A percentile compares a stretch with the other conserved stretches of the same genome.
Evolutionary conservation across 2,888 invertebrate genomes (phyloP).

Genomic region (Drosophila pseudotalamancana): DNA sequence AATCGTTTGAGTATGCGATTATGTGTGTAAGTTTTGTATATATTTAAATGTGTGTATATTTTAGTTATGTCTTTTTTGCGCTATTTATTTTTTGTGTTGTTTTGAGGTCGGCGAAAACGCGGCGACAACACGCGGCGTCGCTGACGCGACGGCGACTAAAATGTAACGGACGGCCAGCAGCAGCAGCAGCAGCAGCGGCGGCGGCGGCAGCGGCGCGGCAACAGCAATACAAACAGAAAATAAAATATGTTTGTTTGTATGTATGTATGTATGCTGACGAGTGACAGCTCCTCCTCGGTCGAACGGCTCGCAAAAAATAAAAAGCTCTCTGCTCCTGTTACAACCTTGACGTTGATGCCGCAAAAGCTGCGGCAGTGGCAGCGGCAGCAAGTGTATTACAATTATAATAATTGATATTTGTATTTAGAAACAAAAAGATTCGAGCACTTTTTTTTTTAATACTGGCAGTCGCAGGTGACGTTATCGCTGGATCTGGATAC

Average conservation of each 20-base stretch:
- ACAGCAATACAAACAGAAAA: conserved; percentile 45
- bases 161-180: conserved; percentile 48
- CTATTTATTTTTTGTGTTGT: conserved; percentile 12
- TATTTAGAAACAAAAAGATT: conserved; percentile 65
- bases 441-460: conserved; percentile 66
- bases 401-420: conserved; percentile 66
- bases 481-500: conserved; percentile 52
- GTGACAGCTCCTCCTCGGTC: conserved; percentile 55
- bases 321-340: conserved; percentile 51
- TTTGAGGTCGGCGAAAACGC: conserved; percentile 62
- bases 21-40: conserved; percentile 25
- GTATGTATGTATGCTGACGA: conserved; percentile 20
- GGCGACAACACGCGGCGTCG: conserved; percentile 64
- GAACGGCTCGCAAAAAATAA: conserved; percentile 44
- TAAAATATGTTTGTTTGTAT: conserved; percentile 33
- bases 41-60: conserved; percentile 7
- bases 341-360: conserved; percentile 56
- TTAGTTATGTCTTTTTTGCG: conserved; percentile 32
- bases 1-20: not conserved
- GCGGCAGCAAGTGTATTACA: conserved; percentile 44
- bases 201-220: conserved; percentile 21
- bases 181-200: conserved; percentile 30
- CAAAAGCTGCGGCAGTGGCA: conserved; percentile 35
- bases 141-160: conserved; percentile 57
- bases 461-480: conserved; percentile 58